Conservation (phyloP, 2,888 invertebrate genomes). For the Zaprionus obscuricornis region DNA sequence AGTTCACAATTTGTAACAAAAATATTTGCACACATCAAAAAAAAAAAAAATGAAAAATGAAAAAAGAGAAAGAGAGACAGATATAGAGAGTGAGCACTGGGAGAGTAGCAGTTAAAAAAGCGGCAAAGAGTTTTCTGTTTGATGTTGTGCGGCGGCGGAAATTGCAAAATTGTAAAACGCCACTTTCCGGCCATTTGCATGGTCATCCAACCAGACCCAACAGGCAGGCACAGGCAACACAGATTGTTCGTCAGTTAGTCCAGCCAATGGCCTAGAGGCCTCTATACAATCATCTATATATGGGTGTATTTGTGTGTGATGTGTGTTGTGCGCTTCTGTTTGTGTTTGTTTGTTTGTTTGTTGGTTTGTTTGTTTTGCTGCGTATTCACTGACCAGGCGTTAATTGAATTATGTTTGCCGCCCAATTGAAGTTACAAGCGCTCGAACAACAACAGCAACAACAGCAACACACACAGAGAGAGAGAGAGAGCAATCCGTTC, state of each 20-base stretch:
- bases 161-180: slow-evolving; percentile 71
- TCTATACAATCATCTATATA: slow-evolving; percentile 3
- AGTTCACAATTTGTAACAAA: slow-evolving; percentile 39
- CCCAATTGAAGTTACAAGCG: slow-evolving; percentile 59
- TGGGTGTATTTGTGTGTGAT: not conserved
- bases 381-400: slow-evolving; percentile 57
- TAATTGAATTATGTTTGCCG: slow-evolving; percentile 75
- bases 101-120: slow-evolving; percentile 12
- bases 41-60: slow-evolving; percentile 8
- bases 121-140: slow-evolving; percentile 59
- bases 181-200: slow-evolving; percentile 70
- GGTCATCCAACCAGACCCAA: slow-evolving; percentile 13
- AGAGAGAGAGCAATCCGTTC: slow-evolving; percentile 18
- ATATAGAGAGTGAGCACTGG: not conserved
- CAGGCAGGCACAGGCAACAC: not conserved
- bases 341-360: slow-evolving; percentile 9
- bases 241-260: slow-evolving; percentile 27
- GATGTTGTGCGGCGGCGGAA: slow-evolving; percentile 69
- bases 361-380: slow-evolving; percentile 19
- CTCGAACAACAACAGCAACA: slow-evolving; percentile 26
- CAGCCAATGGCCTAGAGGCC: slow-evolving; percentile 19
- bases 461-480: no score
- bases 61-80: not conserved
- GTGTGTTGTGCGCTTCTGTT: not conserved
- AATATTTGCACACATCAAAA: slow-evolving; percentile 65